phyloP scores from a whole-genome alignment of 2,113 vertebrate genomes.

The Colistium nudipinnis region DNA sequence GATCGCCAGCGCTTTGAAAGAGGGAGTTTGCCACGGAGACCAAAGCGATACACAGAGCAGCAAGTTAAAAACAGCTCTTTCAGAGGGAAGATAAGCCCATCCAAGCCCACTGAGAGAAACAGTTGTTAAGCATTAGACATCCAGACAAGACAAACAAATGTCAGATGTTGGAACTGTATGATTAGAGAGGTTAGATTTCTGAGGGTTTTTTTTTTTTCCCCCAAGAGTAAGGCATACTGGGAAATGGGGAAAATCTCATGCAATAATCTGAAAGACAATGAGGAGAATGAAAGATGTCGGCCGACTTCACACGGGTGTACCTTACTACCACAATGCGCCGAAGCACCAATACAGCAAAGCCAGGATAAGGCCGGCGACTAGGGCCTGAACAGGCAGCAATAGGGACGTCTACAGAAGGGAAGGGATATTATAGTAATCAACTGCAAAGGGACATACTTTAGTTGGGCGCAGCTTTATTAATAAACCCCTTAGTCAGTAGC shows the following conservation, averaged over 20 bases:
- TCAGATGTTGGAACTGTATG: slow-evolving; percentile 77
- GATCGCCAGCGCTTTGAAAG: slow-evolving; percentile 51
- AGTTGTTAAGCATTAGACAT: slow-evolving; percentile 70
- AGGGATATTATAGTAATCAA: slow-evolving; percentile 97
- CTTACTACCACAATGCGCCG: slow-evolving; percentile 99
- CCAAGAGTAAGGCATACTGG: slow-evolving; percentile 45
- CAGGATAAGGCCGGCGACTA: slow-evolving; percentile 99
- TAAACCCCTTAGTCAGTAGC: slow-evolving; percentile 41
- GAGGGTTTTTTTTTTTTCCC: slow-evolving; percentile 13
- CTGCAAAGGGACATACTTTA: slow-evolving; percentile 81
- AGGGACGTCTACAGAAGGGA: slow-evolving; percentile 98
- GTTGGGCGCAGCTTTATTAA: slow-evolving; percentile 57
- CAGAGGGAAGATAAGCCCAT: slow-evolving; percentile 49
- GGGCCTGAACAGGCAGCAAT: slow-evolving; percentile 98
- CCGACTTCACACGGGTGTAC: slow-evolving; percentile 88
- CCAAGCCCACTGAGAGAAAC: slow-evolving; percentile 51
- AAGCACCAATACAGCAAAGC: slow-evolving; percentile 99
- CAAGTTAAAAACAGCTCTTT: slow-evolving; percentile 40
- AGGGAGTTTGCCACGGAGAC: slow-evolving; percentile 45
- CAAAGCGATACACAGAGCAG: slow-evolving; percentile 41
- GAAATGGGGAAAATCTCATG: slow-evolving; percentile 78
- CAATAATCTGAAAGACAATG: slow-evolving; percentile 82
- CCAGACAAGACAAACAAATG: slow-evolving; percentile 85
- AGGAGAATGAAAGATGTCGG: slow-evolving; percentile 84
- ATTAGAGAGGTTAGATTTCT: slow-evolving; percentile 66